Conservation (phyloP, 2,888 invertebrate genomes). For the Epicampocera succincta region DNA sequence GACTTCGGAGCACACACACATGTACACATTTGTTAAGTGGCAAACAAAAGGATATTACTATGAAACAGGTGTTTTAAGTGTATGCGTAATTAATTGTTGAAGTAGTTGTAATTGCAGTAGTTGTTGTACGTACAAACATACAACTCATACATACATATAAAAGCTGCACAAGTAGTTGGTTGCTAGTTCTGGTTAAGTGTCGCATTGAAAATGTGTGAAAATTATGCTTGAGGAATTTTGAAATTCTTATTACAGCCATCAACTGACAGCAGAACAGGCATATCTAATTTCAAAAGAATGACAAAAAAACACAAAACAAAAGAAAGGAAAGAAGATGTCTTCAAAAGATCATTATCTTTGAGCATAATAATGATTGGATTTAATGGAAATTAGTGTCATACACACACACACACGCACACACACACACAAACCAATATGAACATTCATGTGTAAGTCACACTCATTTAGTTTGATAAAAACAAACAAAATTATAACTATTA, state of each 20-base stretch:
- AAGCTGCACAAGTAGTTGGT: background rate
- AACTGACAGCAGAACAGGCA: background rate
- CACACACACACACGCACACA: no score
- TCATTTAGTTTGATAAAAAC: no score
- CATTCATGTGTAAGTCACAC: no score
- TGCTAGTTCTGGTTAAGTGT: slow-evolving; percentile 6
- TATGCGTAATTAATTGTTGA: slow-evolving; percentile 31
- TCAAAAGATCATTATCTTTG: slow-evolving; percentile 37
- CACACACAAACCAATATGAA: no score
- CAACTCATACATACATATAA: no score
- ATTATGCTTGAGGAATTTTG: slow-evolving; percentile 63
- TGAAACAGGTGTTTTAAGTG: slow-evolving; percentile 33
- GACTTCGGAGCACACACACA: no score
- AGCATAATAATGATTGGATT: slow-evolving; percentile 22
- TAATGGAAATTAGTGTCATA: slow-evolving; percentile 33
- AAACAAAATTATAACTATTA: no score
- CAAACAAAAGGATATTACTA: slow-evolving; percentile 52
- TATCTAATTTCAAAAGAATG: background rate
- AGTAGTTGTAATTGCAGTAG: slow-evolving; percentile 1
- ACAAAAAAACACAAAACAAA: background rate
- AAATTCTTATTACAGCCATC: slow-evolving; percentile 45
- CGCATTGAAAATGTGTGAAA: slow-evolving; percentile 66
- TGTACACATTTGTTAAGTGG: no score
- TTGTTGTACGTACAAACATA: background rate
- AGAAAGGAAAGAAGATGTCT: background rate